Evolutionary conservation across 2,113 vertebrate species (phyloP).

Genomic region (Macquaria ambigua): DNA sequence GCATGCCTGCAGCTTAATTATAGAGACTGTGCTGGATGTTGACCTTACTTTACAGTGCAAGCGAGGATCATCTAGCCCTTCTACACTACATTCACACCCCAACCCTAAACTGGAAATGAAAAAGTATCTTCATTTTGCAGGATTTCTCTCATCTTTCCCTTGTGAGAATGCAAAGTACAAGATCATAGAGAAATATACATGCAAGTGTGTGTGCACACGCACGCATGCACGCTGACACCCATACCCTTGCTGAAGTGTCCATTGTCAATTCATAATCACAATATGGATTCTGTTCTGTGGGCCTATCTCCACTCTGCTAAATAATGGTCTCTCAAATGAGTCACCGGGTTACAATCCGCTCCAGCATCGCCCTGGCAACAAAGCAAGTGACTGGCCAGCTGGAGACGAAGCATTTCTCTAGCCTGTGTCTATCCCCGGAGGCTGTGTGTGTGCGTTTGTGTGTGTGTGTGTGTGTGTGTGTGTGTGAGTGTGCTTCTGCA

Average conservation of each 20-base stretch:
- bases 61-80: background rate
- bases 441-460: conserved; percentile 28
- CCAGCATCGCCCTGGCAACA: conserved; percentile 71
- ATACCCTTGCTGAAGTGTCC: conserved; percentile 5
- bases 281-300: conserved; percentile 84
- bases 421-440: conserved; percentile 58
- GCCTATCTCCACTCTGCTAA: conserved; percentile 54
- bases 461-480: conserved; percentile 44
- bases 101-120: background rate
- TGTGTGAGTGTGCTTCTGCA: conserved; percentile 28
- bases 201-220: background rate
- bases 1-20: conserved; percentile 40
- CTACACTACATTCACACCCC: background rate
- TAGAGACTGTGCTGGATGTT: background rate
- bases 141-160: background rate
- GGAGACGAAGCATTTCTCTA: conserved; percentile 72
- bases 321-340: conserved; percentile 69
- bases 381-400: conserved; percentile 70
- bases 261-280: conserved; percentile 83
- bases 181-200: background rate
- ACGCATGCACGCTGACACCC: conserved; percentile 3
- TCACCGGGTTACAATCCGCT: conserved; percentile 65
- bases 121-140: background rate
- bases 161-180: background rate
- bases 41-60: conserved; percentile 15